These are phyloP conservation scores for Mustelus asterias DNA, from an alignment of 2,113 vertebrate genomes.

Conservation along the genomic window DNA sequence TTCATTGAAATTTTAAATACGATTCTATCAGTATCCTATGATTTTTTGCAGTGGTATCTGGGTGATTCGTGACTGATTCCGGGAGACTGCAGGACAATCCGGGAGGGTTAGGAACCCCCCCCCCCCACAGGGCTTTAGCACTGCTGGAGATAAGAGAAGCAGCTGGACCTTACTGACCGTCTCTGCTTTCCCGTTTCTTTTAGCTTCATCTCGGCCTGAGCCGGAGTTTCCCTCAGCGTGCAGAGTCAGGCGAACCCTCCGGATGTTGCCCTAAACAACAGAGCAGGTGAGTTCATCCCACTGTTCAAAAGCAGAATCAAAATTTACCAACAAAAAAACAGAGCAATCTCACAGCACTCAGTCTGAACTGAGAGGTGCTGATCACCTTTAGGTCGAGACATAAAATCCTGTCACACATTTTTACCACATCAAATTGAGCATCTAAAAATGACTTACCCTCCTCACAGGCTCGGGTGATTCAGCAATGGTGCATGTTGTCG, in stretches of 20 bases:
- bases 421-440: too few relatives aligned
- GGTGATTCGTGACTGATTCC: not conserved
- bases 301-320: not conserved
- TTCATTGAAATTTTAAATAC: not conserved
- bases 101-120: too few relatives aligned
- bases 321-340: too few relatives aligned
- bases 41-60: not conserved
- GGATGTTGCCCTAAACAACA: constrained; percentile 68
- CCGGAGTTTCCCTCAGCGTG: constrained; percentile 58
- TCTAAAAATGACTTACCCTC: not conserved
- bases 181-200: constrained; percentile 54
- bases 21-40: too few relatives aligned
- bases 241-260: constrained; percentile 78
- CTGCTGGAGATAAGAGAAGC: not conserved
- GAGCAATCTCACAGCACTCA: not conserved
- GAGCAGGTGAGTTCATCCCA: constrained; percentile 39
- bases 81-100: not conserved
- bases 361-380: too few relatives aligned
- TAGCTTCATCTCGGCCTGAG: constrained; percentile 52
- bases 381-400: not conserved
- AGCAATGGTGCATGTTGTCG: not conserved
- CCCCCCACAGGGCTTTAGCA: too few relatives aligned
- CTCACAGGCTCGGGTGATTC: not conserved
- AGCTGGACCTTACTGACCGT: constrained; percentile 57
- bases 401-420: too few relatives aligned